A percentile compares a stretch with the other conserved stretches of the same genome.
phyloP scores from a whole-genome alignment of 2,797 vertebrate species.

The Gambusia yucatana region DNA sequence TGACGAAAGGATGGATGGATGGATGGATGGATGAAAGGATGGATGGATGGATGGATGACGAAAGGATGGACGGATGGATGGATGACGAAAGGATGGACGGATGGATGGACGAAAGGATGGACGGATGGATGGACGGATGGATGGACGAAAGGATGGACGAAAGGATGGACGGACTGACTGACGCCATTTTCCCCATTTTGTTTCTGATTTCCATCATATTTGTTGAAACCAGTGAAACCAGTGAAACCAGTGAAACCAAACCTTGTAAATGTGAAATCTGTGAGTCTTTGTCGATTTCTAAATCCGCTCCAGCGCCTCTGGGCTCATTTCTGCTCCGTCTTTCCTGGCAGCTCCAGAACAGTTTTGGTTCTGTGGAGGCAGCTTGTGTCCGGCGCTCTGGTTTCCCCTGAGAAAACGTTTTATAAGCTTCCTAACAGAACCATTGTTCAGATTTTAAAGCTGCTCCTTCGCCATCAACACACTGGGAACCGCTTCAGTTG shows the following conservation, averaged over 20 bases:
- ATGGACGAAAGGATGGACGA: too few relatives aligned
- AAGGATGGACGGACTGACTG: too few relatives aligned
- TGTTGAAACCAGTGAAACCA: slow-evolving; percentile 17
- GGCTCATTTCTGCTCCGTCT: slow-evolving; percentile 35
- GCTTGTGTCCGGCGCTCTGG: slow-evolving; percentile 19
- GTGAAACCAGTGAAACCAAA: slow-evolving; percentile 28
- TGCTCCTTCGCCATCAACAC: slow-evolving; percentile 27
- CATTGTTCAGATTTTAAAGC: slow-evolving; percentile 50
- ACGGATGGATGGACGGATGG: rapidly evolving
- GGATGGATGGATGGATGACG: not conserved
- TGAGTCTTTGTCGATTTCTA: slow-evolving; percentile 37
- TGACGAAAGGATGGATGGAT: too few relatives aligned
- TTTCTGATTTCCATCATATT: slow-evolving; percentile 51
- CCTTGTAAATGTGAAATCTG: slow-evolving; percentile 66
- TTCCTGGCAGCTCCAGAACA: slow-evolving; percentile 36
- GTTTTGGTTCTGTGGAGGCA: slow-evolving; percentile 38
- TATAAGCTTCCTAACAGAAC: slow-evolving; percentile 39
- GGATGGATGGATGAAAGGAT: not conserved
- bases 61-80: not conserved
- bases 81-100: not conserved
- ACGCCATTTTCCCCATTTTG: slow-evolving; percentile 66
- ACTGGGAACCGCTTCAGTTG: slow-evolving; percentile 15
- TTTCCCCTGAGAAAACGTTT: slow-evolving; percentile 36
- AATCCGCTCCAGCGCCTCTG: slow-evolving; percentile 39
- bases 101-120: not conserved